phyloP scores from a whole-genome alignment of 2,797 vertebrate genomes.

The Rhinoraja longicauda region DNA sequence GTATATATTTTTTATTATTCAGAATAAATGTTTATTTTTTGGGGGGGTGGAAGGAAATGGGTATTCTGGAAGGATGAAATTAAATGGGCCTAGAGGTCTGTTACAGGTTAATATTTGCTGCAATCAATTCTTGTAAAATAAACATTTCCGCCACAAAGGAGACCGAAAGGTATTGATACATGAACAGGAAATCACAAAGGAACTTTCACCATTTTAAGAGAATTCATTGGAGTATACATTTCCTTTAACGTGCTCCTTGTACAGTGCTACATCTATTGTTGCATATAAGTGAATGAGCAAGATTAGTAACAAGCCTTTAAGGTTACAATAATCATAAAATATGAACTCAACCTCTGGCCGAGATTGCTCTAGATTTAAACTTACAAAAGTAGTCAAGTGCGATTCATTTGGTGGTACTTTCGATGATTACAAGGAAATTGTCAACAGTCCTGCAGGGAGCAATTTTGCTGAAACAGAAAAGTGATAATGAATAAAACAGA shows the following conservation, averaged over 20 bases:
- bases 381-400: not conserved
- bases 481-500: constrained; percentile 28
- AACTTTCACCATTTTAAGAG: constrained; percentile 1
- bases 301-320: not conserved
- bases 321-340: constrained; percentile 6
- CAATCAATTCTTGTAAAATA: not conserved
- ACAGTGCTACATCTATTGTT: constrained; percentile 17
- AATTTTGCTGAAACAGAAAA: not conserved
- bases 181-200: not conserved
- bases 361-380: not conserved
- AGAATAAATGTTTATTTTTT: too few relatives aligned
- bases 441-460: constrained; percentile 5
- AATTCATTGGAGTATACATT: constrained; percentile 4
- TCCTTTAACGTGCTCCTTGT: constrained; percentile 12
- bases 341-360: constrained; percentile 15
- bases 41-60: too few relatives aligned
- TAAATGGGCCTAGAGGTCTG: not conserved
- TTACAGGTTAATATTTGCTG: not conserved
- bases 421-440: constrained; percentile 1
- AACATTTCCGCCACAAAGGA: not conserved
- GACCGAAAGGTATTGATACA: not conserved
- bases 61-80: not conserved
- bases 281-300: not conserved
- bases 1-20: too few relatives aligned
- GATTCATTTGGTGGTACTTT: not conserved